phyloP scores from a whole-genome alignment of 2,113 vertebrate species.

The Leuciscus idus region DNA sequence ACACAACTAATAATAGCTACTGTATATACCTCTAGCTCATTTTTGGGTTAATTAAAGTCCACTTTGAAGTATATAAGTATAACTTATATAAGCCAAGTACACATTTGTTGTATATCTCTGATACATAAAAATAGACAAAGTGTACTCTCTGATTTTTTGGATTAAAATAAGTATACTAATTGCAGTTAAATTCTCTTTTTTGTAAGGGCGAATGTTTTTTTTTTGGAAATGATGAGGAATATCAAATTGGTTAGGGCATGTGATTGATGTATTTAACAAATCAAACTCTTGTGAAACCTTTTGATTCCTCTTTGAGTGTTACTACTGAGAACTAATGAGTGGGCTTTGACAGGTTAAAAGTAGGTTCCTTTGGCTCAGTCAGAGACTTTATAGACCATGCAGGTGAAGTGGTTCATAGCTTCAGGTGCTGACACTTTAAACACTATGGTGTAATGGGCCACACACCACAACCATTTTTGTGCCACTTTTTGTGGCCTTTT shows the following conservation, averaged over 20 bases:
- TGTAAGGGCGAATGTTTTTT: too few species aligned
- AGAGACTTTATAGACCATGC: constrained; percentile 39
- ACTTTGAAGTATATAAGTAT: background rate
- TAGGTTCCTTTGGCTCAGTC: background rate
- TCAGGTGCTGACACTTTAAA: constrained; percentile 70
- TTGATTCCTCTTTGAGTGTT: constrained; percentile 1
- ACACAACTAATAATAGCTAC: background rate
- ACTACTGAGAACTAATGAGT: background rate
- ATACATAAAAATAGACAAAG: background rate
- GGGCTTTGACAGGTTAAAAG: constrained; percentile 17
- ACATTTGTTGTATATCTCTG: background rate
- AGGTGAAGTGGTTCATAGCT: constrained; percentile 48
- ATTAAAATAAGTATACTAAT: background rate
- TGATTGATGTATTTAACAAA: background rate
- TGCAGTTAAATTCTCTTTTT: too few species aligned
- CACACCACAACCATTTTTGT: constrained; percentile 64
- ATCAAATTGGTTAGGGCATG: background rate
- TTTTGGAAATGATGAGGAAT: background rate
- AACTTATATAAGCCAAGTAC: background rate
- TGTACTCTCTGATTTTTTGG: background rate
- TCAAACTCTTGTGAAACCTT: constrained; percentile 36
- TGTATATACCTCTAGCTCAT: background rate
- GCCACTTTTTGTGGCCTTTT: constrained; percentile 37
- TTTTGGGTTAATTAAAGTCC: background rate
- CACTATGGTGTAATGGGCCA: constrained; percentile 65